These are phyloP conservation scores for Stenodema calcarata DNA, from an alignment of 2,888 invertebrate genomes.

Conservation along the genomic window DNA sequence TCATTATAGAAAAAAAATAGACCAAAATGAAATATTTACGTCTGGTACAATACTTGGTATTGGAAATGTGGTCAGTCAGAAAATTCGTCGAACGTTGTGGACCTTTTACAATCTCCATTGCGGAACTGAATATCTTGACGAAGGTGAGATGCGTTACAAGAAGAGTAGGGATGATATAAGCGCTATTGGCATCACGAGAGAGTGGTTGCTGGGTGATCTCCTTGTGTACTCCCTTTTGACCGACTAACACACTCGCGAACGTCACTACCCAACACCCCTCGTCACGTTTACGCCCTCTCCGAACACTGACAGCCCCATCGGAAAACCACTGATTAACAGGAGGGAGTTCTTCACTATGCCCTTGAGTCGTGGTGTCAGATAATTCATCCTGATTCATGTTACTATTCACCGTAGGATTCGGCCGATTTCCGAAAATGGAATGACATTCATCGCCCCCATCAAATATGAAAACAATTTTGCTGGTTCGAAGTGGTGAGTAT, in stretches of 20 bases:
- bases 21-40: no score
- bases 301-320: background rate
- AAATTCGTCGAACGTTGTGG: background rate
- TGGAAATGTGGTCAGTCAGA: no score
- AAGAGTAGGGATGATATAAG: background rate
- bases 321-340: background rate
- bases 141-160: background rate
- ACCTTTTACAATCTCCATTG: background rate
- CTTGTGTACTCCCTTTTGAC: background rate
- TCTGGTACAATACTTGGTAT: no score
- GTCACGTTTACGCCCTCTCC: background rate
- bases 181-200: background rate
- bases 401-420: background rate
- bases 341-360: background rate
- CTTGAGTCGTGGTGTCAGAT: background rate
- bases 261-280: background rate
- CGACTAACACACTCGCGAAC: background rate
- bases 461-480: no score
- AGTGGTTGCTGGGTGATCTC: background rate
- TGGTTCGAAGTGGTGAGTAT: no score
- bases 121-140: background rate
- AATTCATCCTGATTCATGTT: background rate
- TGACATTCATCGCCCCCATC: no score
- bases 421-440: no score
- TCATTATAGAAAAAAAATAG: no score